Base-by-base conservation (phyloP, 2,797 vertebrate genomes). In the Euphonia xanthogaster region DNA sequence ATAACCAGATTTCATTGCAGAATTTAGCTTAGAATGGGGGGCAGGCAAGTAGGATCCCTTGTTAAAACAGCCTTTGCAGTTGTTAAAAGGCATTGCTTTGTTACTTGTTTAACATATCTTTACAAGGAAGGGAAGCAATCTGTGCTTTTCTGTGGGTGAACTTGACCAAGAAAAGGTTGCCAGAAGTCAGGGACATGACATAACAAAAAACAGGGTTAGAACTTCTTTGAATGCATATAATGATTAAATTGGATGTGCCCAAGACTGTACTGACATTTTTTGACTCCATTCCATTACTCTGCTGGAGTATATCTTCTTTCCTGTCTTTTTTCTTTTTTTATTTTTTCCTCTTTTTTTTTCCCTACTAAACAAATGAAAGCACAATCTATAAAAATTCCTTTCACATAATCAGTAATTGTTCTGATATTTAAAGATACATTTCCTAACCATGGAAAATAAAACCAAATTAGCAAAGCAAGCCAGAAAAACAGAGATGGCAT, bases 291-390 rank as follows among this genome's bases (percentile, higher is more conserved):
- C 21, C n/a, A 14, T 53, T 78, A 30, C 37, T 84, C 35, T 87
- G 3, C 23, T 75, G 65, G 51, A 48, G 53, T 24, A 28, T 48
- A 8, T 73, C 21, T 66, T 42, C 12, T 50, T 57, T 40, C 22
- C 23, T 28, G 1, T 30, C 2, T 3, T 35, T 31, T 23, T 33
- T 23, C 2, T 20, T 55, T 4, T 4, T 50, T 19, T 7, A 44
- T 6, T 13, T 6, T 22, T 24, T 47, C 22, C 9, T 45, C 1
- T 14, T 21, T 14, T 3, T 17, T 33, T 18, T 14, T 9, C 1
- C 0, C 5, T 11, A 40, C 4, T 24, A 82, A 75, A 37, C 2
- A 74, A n/a, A 47, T 44, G 19, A 6, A 55, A 60, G 57, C 53
- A 4, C 2, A n/a, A 6, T 35, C 60, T 44, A 7, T 40, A 31